Conservation (phyloP, 2,888 invertebrate species). For the Eupeodes luniger region DNA sequence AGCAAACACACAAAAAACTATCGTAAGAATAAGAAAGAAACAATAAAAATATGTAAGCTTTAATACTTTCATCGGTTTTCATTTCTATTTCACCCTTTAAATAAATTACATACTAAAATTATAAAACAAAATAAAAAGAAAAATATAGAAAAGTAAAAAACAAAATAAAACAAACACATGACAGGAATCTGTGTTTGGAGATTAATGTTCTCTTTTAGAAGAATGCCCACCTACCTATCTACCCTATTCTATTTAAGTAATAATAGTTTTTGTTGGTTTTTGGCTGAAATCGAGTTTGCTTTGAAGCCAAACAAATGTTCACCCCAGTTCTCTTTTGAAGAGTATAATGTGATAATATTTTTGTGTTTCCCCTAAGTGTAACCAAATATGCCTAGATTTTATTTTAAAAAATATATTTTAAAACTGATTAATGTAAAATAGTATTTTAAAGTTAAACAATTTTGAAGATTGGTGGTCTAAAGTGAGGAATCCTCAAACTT, state of each 20-base stretch:
- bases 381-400: conserved; percentile 43
- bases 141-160: background rate
- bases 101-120: background rate
- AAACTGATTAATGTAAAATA: background rate
- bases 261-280: conserved; percentile 51
- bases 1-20: background rate
- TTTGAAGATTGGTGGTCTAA: no score
- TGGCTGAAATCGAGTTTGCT: conserved; percentile 58
- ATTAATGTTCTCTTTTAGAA: conserved; percentile 69
- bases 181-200: conserved; percentile 70
- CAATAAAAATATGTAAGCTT: conserved; percentile 26
- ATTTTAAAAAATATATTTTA: background rate
- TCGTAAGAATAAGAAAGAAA: background rate
- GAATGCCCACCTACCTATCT: conserved; percentile 23
- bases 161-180: conserved; percentile 14
- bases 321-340: conserved; percentile 70
- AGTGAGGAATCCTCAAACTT: no score
- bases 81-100: conserved; percentile 44
- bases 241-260: conserved; percentile 31
- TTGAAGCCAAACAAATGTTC: conserved; percentile 67
- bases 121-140: background rate
- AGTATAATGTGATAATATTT: conserved; percentile 68
- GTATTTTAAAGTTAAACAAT: no score
- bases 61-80: conserved; percentile 23
- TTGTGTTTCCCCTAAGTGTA: conserved; percentile 59